Conservation (phyloP, 2,797 vertebrate species). For the Parauchenoglanis punctatus region DNA sequence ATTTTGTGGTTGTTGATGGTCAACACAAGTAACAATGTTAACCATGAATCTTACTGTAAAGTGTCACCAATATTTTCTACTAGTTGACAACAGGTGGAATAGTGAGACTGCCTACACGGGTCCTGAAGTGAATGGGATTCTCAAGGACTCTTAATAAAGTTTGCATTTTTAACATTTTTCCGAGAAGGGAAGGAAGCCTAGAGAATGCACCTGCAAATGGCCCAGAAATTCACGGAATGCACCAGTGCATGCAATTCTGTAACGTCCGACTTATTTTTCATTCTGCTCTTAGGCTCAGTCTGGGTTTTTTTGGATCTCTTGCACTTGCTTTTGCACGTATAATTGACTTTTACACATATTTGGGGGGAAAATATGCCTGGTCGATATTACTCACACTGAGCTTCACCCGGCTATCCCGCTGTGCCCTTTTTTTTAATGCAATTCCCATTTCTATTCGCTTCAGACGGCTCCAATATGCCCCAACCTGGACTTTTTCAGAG, state of each 20-base stretch:
- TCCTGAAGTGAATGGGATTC: background rate
- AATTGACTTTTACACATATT: slow-evolving; percentile 14
- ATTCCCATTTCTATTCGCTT: slow-evolving; percentile 71
- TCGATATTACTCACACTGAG: slow-evolving; percentile 22
- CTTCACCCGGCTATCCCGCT: slow-evolving; percentile 51
- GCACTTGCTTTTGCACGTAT: slow-evolving; percentile 17
- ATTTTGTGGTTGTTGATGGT: background rate
- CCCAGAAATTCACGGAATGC: background rate
- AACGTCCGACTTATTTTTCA: background rate
- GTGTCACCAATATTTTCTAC: background rate
- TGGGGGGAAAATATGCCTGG: background rate
- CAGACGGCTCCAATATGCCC: slow-evolving; percentile 69
- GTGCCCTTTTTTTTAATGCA: slow-evolving; percentile 64
- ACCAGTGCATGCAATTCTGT: background rate
- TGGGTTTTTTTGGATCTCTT: background rate
- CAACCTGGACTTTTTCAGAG: slow-evolving; percentile 67
- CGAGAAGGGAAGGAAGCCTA: background rate
- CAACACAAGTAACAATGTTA: background rate
- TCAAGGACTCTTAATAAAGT: background rate
- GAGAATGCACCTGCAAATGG: background rate
- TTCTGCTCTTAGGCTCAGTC: background rate
- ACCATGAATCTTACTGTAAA: background rate
- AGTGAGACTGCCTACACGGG: background rate
- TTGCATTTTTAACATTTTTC: background rate
- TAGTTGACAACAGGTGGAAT: background rate